These are phyloP conservation scores for Neoarius graeffei DNA, from an alignment of 2,113 vertebrate genomes.

Conservation along the genomic window DNA sequence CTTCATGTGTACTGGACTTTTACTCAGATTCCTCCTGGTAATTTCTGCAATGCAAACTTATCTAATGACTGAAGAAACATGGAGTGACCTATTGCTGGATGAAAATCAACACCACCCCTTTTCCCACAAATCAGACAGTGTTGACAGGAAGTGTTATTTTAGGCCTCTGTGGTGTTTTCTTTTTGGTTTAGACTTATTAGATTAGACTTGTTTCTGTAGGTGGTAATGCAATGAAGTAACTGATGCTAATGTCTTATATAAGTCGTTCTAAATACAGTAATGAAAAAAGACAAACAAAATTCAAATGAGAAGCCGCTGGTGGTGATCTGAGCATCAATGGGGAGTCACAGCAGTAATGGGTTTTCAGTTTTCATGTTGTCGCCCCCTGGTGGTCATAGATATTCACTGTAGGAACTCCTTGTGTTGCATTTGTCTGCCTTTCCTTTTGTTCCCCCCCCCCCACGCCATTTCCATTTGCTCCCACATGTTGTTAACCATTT, in stretches of 20 bases:
- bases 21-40: neutral
- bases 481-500: conserved; percentile 38
- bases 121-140: neutral
- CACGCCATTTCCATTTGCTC: neutral
- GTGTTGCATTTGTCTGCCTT: conserved; percentile 13
- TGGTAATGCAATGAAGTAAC: neutral
- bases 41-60: neutral
- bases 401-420: neutral
- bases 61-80: neutral
- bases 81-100: neutral
- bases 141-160: conserved; percentile 23
- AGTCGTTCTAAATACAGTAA: neutral
- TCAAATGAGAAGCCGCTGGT: neutral
- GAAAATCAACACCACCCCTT: neutral
- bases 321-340: neutral
- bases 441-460: neutral
- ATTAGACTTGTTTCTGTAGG: conserved; percentile 23
- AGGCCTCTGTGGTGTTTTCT: conserved; percentile 5
- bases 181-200: neutral
- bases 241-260: neutral
- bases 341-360: neutral
- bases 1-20: neutral
- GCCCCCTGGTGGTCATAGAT: conserved; percentile 45
- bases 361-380: neutral
- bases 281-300: neutral